These are phyloP conservation scores for Hymenopus coronatus DNA, from an alignment of 2,888 invertebrate species.

Conservation along the genomic window DNA sequence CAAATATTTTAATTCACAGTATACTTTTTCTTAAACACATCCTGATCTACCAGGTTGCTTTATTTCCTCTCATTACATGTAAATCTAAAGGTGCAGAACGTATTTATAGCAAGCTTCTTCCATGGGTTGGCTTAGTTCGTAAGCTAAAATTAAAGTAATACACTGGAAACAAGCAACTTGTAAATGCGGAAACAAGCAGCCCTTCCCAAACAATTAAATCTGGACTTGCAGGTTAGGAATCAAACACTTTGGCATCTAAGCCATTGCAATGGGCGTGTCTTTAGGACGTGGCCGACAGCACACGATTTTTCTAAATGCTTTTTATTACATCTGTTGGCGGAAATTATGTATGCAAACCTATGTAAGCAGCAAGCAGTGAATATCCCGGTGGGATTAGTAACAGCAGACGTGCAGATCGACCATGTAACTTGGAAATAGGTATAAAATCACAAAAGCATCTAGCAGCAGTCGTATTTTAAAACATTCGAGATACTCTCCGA, in stretches of 20 bases:
- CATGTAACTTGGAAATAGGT: background rate
- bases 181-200: no score
- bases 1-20: no score
- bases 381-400: background rate
- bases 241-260: background rate
- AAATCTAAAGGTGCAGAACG: no score
- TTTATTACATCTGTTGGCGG: background rate
- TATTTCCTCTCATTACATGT: no score
- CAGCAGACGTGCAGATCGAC: background rate
- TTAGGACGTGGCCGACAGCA: background rate
- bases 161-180: no score
- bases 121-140: no score
- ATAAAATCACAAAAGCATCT: background rate
- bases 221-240: background rate
- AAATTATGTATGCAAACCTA: background rate
- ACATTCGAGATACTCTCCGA: no score
- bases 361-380: background rate
- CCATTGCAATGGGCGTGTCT: background rate
- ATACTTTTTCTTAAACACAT: no score
- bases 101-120: no score
- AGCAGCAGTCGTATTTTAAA: background rate
- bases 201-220: background rate
- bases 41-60: no score
- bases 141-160: no score
- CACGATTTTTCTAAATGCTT: background rate